Base-by-base conservation (phyloP, 2,797 vertebrate species). In the Halcyon smyrnensis region DNA sequence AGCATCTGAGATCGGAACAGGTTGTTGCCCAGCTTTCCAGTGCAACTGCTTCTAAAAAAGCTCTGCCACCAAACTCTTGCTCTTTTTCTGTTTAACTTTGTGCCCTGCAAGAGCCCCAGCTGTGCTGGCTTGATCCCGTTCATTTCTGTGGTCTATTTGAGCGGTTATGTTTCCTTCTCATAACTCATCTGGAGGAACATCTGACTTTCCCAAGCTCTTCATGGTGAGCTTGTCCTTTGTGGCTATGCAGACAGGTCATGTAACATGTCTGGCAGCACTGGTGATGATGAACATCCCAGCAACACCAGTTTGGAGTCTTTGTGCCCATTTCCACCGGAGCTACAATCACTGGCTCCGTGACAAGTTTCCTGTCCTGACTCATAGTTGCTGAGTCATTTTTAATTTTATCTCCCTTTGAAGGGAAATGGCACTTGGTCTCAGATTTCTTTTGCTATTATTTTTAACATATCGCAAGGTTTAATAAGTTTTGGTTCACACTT, bases 361-460 rank as follows among this genome's bases (percentile, higher is more conserved):
- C 90, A 93, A 77, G 64, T 78, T 96, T 91, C 88, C 87, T 83
- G 71, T 37, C 94, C 92, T 97, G 97, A 97, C 92, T 96, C 96
- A 95, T 2, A 43, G 65, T 1, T 94, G 96, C 95, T 97, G 97
- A 96, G 89, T 96, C 68, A 97, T 57, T 85, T 86, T 92, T 67
- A 84, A 92, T 95, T 94, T 91, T 87, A 84, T 93, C 89, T 34
- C 60, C 57, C 64, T 93, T 77, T 64, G 77, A 92, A 92, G 43
- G 89, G 82, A 95, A 93, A 64, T 90, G 87, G 64, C 73, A 34
- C 75, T 92, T 68, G 65, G 75, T 84, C 56, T 94, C 86, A 39
- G 56, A 60, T 95, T 94, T 91, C 87, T 95, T 84, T 87, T 91
- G 91, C 86, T 96, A 64, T 94, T 96, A 67, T 87, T 94, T 91